A percentile compares a stretch with the other conserved stretches of the same genome.
These are phyloP conservation scores for Acanthaster planci DNA, from an alignment of 35 echinoderm and acorn worm genomes.

Conservation along the genomic window DNA sequence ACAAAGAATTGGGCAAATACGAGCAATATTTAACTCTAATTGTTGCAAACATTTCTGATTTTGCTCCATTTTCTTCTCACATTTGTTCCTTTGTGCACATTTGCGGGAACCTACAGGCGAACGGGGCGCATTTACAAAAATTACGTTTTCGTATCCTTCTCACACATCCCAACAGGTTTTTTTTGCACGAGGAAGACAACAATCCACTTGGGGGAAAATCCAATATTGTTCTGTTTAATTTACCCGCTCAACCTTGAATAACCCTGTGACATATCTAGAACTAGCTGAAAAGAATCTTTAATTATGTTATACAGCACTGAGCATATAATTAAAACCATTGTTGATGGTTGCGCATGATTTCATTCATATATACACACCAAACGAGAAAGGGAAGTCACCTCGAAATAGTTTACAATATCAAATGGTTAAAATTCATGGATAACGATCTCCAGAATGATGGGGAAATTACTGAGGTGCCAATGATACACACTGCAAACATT, in stretches of 20 bases:
- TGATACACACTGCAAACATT: background rate
- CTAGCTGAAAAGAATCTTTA: background rate
- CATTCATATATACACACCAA: background rate
- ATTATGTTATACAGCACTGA: background rate
- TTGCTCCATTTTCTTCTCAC: too few species aligned
- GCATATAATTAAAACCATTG: background rate
- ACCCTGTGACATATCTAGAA: background rate
- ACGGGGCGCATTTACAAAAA: too few species aligned
- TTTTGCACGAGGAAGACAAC: background rate
- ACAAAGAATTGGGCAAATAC: too few species aligned
- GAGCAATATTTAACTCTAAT: too few species aligned
- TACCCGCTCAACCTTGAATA: background rate
- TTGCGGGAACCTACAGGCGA: too few species aligned
- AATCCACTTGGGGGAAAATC: background rate
- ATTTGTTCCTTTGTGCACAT: too few species aligned
- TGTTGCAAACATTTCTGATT: too few species aligned
- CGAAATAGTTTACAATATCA: background rate
- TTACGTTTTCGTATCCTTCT: too few species aligned
- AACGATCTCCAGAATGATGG: background rate
- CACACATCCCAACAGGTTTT: too few species aligned
- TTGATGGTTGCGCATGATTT: conserved; percentile 11
- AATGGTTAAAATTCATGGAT: background rate
- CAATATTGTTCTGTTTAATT: background rate
- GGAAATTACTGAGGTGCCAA: background rate
- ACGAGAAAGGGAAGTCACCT: background rate